Conservation (phyloP, 2,113 vertebrate species). For the Anthoscopus minutus region DNA sequence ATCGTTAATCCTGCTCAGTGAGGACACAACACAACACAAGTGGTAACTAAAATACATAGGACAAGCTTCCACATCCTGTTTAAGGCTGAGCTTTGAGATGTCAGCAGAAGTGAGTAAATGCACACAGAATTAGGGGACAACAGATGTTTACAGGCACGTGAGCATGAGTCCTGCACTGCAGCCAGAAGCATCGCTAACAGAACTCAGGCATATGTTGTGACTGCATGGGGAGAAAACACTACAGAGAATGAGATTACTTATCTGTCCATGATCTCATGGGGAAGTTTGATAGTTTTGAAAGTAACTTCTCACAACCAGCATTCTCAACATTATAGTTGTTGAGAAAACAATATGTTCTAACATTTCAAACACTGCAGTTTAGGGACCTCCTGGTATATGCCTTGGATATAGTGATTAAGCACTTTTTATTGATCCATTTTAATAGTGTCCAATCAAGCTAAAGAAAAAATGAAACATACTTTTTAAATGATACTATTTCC, state of each 20-base stretch:
- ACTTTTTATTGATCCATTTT: background rate
- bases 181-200: background rate
- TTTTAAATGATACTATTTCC: background rate
- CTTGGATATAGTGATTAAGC: background rate
- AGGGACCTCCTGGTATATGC: background rate
- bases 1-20: background rate
- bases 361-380: background rate
- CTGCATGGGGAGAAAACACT: background rate
- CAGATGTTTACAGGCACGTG: background rate
- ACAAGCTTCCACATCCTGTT: background rate
- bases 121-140: background rate
- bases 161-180: background rate
- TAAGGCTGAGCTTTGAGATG: background rate
- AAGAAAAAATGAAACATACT: background rate
- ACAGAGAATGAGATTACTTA: background rate
- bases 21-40: background rate
- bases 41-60: background rate
- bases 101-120: background rate
- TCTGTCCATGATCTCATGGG: background rate
- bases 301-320: background rate
- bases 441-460: background rate
- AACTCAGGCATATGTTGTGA: background rate
- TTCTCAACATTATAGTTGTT: background rate
- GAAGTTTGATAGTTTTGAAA: background rate
- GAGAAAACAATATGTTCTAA: too few relatives aligned